Evolutionary conservation across 2,888 invertebrate genomes (phyloP).

Genomic region (Biston betularia): DNA sequence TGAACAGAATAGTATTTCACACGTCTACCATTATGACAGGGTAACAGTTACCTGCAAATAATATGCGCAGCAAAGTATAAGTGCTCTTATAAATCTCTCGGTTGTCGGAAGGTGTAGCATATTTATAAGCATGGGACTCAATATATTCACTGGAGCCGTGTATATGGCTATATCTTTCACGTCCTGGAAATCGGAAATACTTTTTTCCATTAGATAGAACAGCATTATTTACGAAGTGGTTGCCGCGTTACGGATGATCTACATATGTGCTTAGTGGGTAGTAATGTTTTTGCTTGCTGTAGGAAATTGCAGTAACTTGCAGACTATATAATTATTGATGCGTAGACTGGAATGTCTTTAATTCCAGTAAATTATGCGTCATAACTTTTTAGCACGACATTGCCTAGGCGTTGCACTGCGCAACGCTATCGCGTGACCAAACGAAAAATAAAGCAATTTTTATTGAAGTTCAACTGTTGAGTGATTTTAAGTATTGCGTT

Average conservation of each 20-base stretch:
- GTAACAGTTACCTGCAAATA: slow-evolving; percentile 84
- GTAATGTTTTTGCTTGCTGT: no score
- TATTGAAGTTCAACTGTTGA: no score
- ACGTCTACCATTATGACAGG: slow-evolving; percentile 21
- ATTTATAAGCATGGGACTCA: slow-evolving; percentile 86
- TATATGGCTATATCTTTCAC: slow-evolving; percentile 84
- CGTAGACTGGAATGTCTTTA: no score
- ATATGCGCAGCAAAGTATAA: slow-evolving; percentile 88
- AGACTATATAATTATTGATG: no score
- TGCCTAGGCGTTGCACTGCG: no score
- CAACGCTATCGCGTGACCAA: no score
- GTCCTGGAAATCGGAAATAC: slow-evolving; percentile 64
- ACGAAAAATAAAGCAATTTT: no score
- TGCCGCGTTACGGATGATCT: slow-evolving; percentile 12
- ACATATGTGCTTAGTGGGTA: background rate
- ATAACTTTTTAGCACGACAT: no score
- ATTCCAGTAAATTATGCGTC: no score
- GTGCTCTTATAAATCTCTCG: slow-evolving; percentile 88
- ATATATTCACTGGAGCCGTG: slow-evolving; percentile 80
- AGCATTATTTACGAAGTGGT: slow-evolving; percentile 28
- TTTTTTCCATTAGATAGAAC: slow-evolving; percentile 32
- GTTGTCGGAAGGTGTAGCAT: slow-evolving; percentile 86
- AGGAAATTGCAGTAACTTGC: no score
- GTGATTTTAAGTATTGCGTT: no score
- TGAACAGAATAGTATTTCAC: slow-evolving; percentile 13